Evolutionary conservation across 2,797 vertebrate genomes (phyloP).

Genomic region (Sphaeramia orbicularis): DNA sequence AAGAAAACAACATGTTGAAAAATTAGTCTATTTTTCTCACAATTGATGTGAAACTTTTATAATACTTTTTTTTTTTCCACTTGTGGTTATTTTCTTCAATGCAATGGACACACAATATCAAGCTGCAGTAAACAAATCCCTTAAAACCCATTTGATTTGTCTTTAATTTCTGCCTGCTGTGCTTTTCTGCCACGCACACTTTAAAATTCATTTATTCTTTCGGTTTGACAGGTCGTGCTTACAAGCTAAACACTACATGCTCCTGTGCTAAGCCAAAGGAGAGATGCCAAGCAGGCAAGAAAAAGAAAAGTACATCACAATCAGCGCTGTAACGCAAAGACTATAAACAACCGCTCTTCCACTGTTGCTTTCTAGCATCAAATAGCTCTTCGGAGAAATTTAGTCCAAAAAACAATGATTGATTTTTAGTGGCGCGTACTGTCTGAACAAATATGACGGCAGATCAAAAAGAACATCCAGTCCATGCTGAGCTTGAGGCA

Average conservation of each 20-base stretch:
- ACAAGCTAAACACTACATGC: constrained; percentile 39
- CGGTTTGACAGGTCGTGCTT: constrained; percentile 33
- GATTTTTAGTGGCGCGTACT: constrained; percentile 33
- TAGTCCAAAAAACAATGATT: not conserved
- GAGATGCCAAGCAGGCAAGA: constrained; percentile 10
- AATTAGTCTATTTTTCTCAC: not conserved
- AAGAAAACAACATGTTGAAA: not conserved
- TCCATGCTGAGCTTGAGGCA: constrained; percentile 17
- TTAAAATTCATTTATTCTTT: constrained; percentile 60
- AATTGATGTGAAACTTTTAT: constrained; percentile 16
- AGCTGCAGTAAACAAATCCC: constrained; percentile 33
- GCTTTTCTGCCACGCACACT: constrained; percentile 52
- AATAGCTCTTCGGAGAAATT: constrained; percentile 33
- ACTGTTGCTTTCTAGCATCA: constrained; percentile 21
- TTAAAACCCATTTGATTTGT: constrained; percentile 39
- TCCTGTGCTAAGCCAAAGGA: constrained; percentile 20
- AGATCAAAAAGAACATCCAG: constrained; percentile 33
- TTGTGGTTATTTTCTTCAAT: constrained; percentile 5
- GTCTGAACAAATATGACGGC: constrained; percentile 42
- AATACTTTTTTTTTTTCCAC: too few relatives aligned
- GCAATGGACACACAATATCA: constrained; percentile 19
- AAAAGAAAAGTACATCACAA: constrained; percentile 51
- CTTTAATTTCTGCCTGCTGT: constrained; percentile 35
- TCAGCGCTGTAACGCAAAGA: constrained; percentile 10
- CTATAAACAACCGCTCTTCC: constrained; percentile 29